These are phyloP conservation scores for Rhagium mordax DNA, from an alignment of 2,888 invertebrate species.

Conservation along the genomic window DNA sequence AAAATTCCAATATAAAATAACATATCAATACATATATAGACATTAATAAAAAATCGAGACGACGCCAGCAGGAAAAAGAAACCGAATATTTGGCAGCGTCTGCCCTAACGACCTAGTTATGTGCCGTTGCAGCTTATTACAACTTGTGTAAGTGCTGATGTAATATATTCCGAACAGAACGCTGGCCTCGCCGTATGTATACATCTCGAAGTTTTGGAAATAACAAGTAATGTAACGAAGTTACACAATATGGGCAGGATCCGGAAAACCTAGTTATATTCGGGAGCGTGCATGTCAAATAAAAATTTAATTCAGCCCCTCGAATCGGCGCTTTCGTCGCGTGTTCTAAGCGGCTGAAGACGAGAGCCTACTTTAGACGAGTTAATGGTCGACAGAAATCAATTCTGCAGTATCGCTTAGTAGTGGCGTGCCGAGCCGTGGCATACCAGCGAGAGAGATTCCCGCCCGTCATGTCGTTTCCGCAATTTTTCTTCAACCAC, in stretches of 20 bases:
- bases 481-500: slow-evolving; percentile 26
- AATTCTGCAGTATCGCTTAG: slow-evolving; percentile 62
- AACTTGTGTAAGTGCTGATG: background rate
- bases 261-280: slow-evolving; percentile 9
- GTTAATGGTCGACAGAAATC: slow-evolving; percentile 66
- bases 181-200: too few relatives aligned
- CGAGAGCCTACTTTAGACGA: slow-evolving; percentile 64
- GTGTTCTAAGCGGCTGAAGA: slow-evolving; percentile 63
- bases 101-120: too few relatives aligned
- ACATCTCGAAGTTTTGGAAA: background rate
- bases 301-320: slow-evolving; percentile 24
- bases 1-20: too few relatives aligned
- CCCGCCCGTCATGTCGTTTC: slow-evolving; percentile 25
- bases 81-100: too few relatives aligned
- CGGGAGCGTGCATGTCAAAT: slow-evolving; percentile 20
- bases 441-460: slow-evolving; percentile 28
- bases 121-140: too few relatives aligned
- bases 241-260: background rate
- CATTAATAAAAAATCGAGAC: too few relatives aligned
- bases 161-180: background rate
- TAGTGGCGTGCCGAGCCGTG: slow-evolving; percentile 61
- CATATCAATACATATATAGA: too few relatives aligned
- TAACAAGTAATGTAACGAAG: background rate
- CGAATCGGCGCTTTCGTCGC: slow-evolving; percentile 51
- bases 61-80: too few relatives aligned